Conservation (phyloP, 2,888 invertebrate genomes). For the Drosophila fulvimacula region DNA sequence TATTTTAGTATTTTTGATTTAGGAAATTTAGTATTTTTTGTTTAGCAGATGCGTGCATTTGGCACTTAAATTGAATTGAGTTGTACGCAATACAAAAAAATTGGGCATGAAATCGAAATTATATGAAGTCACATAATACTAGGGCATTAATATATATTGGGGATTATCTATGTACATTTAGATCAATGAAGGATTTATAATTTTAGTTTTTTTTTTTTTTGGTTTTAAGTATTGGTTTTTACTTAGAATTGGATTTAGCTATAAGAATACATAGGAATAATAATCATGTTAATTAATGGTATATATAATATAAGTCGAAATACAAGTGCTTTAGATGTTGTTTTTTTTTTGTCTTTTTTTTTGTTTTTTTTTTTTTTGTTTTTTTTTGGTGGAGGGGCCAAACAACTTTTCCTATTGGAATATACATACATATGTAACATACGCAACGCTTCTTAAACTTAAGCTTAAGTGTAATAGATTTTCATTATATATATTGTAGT, state of each 20-base stretch:
- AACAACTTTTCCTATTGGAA: conserved; percentile 29
- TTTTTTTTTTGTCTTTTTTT: not conserved
- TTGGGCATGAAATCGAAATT: not conserved
- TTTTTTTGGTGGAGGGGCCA: conserved; percentile 19
- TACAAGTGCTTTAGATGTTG: conserved; percentile 14
- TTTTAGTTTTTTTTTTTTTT: not conserved
- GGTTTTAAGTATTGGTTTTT: conserved; percentile 10
- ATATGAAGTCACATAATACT: conserved; percentile 18
- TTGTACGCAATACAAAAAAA: conserved; percentile 5
- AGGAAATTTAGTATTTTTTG: not conserved
- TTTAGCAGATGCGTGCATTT: conserved; percentile 9
- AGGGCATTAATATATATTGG: conserved; percentile 16
- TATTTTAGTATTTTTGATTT: not conserved
- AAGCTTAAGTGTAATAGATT: conserved; percentile 23
- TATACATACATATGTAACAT: conserved; percentile 28
- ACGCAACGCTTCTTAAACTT: conserved; percentile 16
- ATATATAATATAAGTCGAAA: conserved; percentile 19
- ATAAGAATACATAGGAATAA: conserved; percentile 28
- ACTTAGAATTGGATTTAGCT: conserved; percentile 18
- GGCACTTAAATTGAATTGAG: conserved; percentile 17
- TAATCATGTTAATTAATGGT: conserved; percentile 21
- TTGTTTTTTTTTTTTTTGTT: not conserved
- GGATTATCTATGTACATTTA: conserved; percentile 37
- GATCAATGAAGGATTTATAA: conserved; percentile 15
- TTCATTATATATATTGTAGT: conserved; percentile 17